Percentiles rank a stretch among this genome's conserved stretches.
Evolutionary conservation across 1,140 invertebrate species (phyloP).

Genomic region (Drusus annulatus): DNA sequence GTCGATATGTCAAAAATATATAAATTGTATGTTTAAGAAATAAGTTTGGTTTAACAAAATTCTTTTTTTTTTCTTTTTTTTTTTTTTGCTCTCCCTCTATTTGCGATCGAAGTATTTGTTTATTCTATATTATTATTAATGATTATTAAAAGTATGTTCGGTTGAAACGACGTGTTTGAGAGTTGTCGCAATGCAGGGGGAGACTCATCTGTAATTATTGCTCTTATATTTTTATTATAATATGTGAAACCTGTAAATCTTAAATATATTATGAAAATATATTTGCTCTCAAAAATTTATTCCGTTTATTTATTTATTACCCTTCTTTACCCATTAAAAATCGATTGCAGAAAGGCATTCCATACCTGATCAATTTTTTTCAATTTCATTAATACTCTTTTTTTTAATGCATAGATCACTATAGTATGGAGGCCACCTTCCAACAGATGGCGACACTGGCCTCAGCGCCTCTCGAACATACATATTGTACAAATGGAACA

Average conservation of each 20-base stretch:
- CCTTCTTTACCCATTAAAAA: too few relatives aligned
- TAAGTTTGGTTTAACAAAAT: not conserved
- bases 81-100: not conserved
- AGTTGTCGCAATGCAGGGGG: not conserved
- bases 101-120: not conserved
- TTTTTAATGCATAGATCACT: too few relatives aligned
- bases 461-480: too few relatives aligned
- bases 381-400: too few relatives aligned
- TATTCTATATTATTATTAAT: not conserved
- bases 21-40: conserved; percentile 33
- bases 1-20: conserved; percentile 37
- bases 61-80: not conserved
- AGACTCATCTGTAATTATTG: conserved; percentile 34
- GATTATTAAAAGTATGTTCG: not conserved
- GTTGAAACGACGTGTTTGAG: not conserved
- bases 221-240: conserved; percentile 46
- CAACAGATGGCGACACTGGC: too few relatives aligned
- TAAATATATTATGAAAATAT: conserved; percentile 57
- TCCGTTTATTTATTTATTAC: conserved; percentile 26
- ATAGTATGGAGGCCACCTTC: too few relatives aligned
- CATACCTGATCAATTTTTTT: too few relatives aligned
- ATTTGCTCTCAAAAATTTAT: conserved; percentile 54
- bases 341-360: too few relatives aligned
- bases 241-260: conserved; percentile 55
- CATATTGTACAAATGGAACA: too few relatives aligned